Base-by-base conservation (phyloP, 2,888 invertebrate species). In the Exephanes ischioxanthus region DNA sequence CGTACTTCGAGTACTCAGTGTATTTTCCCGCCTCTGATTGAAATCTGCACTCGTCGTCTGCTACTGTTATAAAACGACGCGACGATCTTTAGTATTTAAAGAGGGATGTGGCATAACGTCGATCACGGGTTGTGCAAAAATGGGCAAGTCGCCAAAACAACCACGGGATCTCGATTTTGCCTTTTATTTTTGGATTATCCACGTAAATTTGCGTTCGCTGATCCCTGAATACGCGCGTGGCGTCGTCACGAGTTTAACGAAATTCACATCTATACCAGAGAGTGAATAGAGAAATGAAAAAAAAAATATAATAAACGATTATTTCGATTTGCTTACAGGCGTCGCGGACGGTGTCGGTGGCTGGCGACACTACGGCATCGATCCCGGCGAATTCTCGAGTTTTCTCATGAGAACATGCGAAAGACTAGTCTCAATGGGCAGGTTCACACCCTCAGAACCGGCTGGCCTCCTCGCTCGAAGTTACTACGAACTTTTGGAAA, bases 331-430 rank as follows among this genome's bases (percentile, higher is more conserved):
- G 7, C 9, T 94, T 94, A 9, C 92, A 99, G 99, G 99, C 92
- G 99, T 99, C 90, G 99, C 99, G 84, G 99, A 99, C 94, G 99
- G 99, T 87, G 99, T 99, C 78, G 99, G 99, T 80, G 99, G 99
- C 75, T 99, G 99, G 99, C 96, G 99, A 92, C 97, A 98, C 87
- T 99, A 99, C 94, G 99, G 99, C 75, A 98, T 99, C 89, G 99
- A 99, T 94, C 99, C 99, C 1, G 99, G 99, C 75, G 97, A 97
- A 94, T 99, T 99, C 95, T 98, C 99, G 9, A 96, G 97, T 87
- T 97, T 98, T 92, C 95, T 99, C 90, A 99, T 99, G 99, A 96
- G 96, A 93, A 97, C 98, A 45, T 99, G 99, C 93, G 98, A 99
- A 94, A 96, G 98, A 89, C 96, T 99, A 91, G 98, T 99, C 88